phyloP scores from a whole-genome alignment of 2,888 invertebrate genomes.

The Perdita meconis region DNA sequence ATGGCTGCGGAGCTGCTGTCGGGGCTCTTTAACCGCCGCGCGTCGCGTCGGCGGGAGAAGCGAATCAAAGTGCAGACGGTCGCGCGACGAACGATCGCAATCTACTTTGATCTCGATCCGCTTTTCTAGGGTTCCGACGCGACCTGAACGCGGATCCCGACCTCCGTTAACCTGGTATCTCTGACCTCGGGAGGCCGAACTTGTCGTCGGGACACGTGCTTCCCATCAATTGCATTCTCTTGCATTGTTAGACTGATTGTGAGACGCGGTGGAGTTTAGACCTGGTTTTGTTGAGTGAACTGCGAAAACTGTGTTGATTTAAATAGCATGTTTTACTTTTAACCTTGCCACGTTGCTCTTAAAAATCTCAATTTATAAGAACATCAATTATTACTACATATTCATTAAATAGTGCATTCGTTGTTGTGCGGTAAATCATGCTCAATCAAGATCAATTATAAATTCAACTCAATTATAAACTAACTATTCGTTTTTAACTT shows the following conservation, averaged over 20 bases:
- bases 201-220: slow-evolving; percentile 19
- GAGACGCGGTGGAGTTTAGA: neutral
- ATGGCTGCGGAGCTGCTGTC: slow-evolving; percentile 17
- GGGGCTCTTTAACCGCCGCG: slow-evolving; percentile 46
- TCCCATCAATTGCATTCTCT: slow-evolving; percentile 27
- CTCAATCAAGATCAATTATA: no score
- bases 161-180: slow-evolving; percentile 77
- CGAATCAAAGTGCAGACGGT: slow-evolving; percentile 55
- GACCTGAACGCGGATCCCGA: slow-evolving; percentile 74
- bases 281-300: no score
- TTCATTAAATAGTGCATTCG: no score
- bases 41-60: slow-evolving; percentile 39
- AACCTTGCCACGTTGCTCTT: no score
- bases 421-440: no score
- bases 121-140: slow-evolving; percentile 63
- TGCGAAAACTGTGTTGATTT: no score
- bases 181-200: slow-evolving; percentile 51
- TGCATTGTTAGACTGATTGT: no score
- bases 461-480: no score
- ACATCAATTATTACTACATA: no score
- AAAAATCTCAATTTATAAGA: no score
- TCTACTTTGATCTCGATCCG: slow-evolving; percentile 76
- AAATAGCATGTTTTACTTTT: no score
- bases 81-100: slow-evolving; percentile 63
- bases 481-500: no score